A percentile compares a stretch with the other conserved stretches of the same genome.
phyloP scores from a whole-genome alignment of 2,797 vertebrate species.

The Eupleurogrammus muticus region DNA sequence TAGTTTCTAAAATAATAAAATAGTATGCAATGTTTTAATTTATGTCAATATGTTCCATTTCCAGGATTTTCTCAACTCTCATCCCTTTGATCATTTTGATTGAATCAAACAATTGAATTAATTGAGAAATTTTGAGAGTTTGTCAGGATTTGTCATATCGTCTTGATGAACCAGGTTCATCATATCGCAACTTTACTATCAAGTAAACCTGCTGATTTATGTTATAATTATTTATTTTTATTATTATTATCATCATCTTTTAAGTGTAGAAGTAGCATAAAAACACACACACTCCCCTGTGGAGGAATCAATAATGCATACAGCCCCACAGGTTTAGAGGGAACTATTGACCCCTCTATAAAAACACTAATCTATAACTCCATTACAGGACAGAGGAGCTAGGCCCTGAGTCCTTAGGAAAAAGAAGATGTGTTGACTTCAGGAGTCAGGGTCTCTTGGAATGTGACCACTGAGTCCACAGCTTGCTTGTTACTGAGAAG shows the following conservation, averaged over 20 bases:
- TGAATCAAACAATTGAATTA: not conserved
- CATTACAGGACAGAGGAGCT: slow-evolving; percentile 71
- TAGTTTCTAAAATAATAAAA: not conserved
- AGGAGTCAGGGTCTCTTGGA: slow-evolving; percentile 8
- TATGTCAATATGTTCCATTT: not conserved
- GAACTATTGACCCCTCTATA: slow-evolving; percentile 78
- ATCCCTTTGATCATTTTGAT: not conserved
- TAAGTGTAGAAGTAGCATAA: slow-evolving; percentile 64
- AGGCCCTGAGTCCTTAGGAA: slow-evolving; percentile 37
- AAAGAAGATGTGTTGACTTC: slow-evolving; percentile 24
- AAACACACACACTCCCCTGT: slow-evolving; percentile 23
- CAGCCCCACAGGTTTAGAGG: slow-evolving; percentile 69
- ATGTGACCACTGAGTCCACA: not conserved
- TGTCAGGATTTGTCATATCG: not conserved
- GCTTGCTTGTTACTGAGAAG: slow-evolving; percentile 12
- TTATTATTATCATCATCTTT: slow-evolving; percentile 69
- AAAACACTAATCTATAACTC: slow-evolving; percentile 79
- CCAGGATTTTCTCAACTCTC: not conserved
- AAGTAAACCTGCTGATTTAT: slow-evolving; percentile 69
- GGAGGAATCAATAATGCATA: slow-evolving; percentile 72
- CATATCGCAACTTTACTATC: slow-evolving; percentile 38
- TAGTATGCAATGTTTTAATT: not conserved
- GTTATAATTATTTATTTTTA: slow-evolving; percentile 74
- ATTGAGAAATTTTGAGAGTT: not conserved
- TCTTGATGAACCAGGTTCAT: slow-evolving; percentile 14